A percentile compares a stretch with the other conserved stretches of the same genome.
phyloP scores from a whole-genome alignment of 1,140 invertebrate genomes.

The Lepidurus apus region DNA sequence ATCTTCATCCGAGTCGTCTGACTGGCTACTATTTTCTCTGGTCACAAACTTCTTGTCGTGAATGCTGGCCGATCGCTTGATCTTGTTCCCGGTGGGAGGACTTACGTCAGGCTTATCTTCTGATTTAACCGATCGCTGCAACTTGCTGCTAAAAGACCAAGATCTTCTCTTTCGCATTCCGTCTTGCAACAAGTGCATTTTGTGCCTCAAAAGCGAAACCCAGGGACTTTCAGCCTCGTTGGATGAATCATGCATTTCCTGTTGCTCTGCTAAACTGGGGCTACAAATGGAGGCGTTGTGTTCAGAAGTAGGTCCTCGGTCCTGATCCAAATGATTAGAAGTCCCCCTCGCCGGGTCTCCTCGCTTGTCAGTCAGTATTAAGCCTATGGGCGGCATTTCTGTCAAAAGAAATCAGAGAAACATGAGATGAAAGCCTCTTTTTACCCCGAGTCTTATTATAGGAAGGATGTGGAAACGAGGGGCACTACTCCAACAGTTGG shows the following conservation, averaged over 20 bases:
- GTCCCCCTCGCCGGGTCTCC: neutral
- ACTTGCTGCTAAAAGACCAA: neutral
- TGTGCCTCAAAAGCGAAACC: neutral
- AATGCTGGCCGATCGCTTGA: neutral
- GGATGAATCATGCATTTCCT: neutral
- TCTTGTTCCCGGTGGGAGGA: neutral
- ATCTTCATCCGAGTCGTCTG: constrained; percentile 26
- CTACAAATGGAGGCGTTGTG: neutral
- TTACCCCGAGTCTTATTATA: neutral
- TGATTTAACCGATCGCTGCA: neutral
- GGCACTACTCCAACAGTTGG: neutral
- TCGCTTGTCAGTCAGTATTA: constrained; percentile 6
- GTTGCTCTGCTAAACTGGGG: neutral
- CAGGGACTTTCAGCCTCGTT: neutral
- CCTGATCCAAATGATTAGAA: neutral
- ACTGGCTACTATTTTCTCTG: neutral
- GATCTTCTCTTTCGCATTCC: neutral
- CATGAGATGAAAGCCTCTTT: neutral
- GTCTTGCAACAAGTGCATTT: neutral
- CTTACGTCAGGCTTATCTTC: neutral
- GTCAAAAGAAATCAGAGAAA: constrained; percentile 14
- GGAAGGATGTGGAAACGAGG: neutral
- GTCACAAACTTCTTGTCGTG: neutral
- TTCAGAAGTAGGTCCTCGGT: neutral
- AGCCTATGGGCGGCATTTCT: constrained; percentile 20